Evolutionary conservation across 2,113 vertebrate genomes (phyloP).

Genomic region (Accipiter virgatus): DNA sequence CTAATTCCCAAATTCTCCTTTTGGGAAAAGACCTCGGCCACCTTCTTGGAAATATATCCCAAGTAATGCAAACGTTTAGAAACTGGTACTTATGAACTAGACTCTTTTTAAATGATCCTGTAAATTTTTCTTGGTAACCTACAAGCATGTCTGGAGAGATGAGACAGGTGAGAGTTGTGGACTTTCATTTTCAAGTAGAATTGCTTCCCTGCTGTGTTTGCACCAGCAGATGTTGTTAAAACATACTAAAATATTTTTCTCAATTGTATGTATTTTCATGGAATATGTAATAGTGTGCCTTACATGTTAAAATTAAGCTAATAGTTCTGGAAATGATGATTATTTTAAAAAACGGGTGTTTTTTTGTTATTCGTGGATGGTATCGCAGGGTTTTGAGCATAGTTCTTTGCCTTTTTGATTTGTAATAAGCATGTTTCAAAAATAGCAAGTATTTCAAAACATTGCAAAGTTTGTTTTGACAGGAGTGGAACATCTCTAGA

Average conservation of each 20-base stretch:
- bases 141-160: neutral
- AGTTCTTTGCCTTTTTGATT: neutral
- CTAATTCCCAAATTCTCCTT: neutral
- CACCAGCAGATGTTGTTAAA: neutral
- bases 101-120: neutral
- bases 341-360: neutral
- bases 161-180: neutral
- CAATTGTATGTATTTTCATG: neutral
- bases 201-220: neutral
- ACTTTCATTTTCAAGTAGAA: neutral
- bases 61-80: neutral
- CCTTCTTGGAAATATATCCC: neutral
- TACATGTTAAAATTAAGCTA: neutral
- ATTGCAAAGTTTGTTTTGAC: slow-evolving; percentile 58
- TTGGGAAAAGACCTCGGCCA: neutral
- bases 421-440: slow-evolving; percentile 40
- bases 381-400: neutral
- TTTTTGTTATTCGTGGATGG: neutral
- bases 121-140: neutral
- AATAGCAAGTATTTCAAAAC: slow-evolving; percentile 32
- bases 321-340: neutral
- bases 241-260: neutral
- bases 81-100: neutral
- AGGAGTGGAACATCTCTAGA: neutral
- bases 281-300: neutral